Percentiles rank a stretch among this genome's conserved stretches.
These are phyloP conservation scores for Colius striatus DNA, from an alignment of 2,113 vertebrate genomes.

Conservation along the genomic window DNA sequence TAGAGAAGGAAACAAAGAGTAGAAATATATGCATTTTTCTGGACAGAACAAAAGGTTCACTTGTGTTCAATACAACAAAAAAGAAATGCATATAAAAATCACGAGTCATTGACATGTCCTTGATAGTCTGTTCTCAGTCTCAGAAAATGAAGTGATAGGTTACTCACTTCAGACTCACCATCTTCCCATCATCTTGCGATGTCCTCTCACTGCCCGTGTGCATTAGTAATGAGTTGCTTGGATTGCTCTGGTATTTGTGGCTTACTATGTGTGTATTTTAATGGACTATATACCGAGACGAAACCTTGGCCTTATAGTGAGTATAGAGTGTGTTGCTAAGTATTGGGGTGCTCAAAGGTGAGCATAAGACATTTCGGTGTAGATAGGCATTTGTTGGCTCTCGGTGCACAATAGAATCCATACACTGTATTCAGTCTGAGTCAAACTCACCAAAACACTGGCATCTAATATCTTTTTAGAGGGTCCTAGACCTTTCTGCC, in stretches of 20 bases:
- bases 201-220: not conserved
- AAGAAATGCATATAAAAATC: not conserved
- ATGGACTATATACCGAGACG: not conserved
- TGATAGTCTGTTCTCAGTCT: not conserved
- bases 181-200: not conserved
- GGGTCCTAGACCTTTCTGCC: not conserved
- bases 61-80: not conserved
- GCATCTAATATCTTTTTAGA: not conserved
- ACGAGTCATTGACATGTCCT: not conserved
- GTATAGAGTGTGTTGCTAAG: not conserved
- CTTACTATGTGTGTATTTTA: not conserved
- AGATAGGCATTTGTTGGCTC: not conserved
- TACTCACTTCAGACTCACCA: not conserved
- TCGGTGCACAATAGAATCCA: not conserved
- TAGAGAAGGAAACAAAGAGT: not conserved
- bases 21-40: not conserved
- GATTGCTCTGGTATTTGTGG: not conserved
- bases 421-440: not conserved
- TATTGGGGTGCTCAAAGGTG: not conserved
- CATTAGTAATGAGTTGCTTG: not conserved
- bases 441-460: not conserved
- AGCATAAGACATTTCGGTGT: not conserved
- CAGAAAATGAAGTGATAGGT: not conserved
- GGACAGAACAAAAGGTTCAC: not conserved
- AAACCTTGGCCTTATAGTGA: not conserved